Conservation (phyloP, 2,797 vertebrate genomes). For the Siniperca undulata region DNA sequence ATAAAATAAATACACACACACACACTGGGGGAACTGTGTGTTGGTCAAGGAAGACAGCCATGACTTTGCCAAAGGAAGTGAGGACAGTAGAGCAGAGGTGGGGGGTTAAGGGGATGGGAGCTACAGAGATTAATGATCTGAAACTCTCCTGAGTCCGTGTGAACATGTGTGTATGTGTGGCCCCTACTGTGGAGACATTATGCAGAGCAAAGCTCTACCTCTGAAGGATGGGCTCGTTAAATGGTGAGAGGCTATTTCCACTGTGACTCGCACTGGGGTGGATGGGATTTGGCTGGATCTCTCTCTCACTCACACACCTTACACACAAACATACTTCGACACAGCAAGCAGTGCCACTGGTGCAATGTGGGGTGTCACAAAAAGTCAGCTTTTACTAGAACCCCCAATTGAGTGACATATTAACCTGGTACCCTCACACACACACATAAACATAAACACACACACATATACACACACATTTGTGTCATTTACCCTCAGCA, state of each 20-base stretch:
- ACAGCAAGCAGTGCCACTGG: slow-evolving; percentile 39
- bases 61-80: slow-evolving; percentile 82
- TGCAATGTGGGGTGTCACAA: slow-evolving; percentile 63
- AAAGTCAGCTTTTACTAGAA: slow-evolving; percentile 65
- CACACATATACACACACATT: slow-evolving; percentile 12
- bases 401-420: slow-evolving; percentile 72
- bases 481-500: slow-evolving; percentile 45
- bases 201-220: slow-evolving; percentile 64
- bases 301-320: slow-evolving; percentile 17
- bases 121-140: slow-evolving; percentile 81
- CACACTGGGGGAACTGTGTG: slow-evolving; percentile 31
- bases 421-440: slow-evolving; percentile 58
- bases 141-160: slow-evolving; percentile 54
- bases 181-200: slow-evolving; percentile 63
- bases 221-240: slow-evolving; percentile 75
- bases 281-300: slow-evolving; percentile 56
- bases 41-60: slow-evolving; percentile 74
- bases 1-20: slow-evolving; percentile 38
- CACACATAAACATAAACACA: neutral
- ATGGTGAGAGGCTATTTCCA: slow-evolving; percentile 72
- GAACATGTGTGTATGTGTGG: slow-evolving; percentile 25
- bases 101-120: slow-evolving; percentile 54
- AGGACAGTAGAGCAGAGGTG: slow-evolving; percentile 61
- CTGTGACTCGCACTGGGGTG: slow-evolving; percentile 60
- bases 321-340: slow-evolving; percentile 28